Evolutionary conservation across 1,140 invertebrate species (phyloP).

Genomic region (Zophobas atratus): DNA sequence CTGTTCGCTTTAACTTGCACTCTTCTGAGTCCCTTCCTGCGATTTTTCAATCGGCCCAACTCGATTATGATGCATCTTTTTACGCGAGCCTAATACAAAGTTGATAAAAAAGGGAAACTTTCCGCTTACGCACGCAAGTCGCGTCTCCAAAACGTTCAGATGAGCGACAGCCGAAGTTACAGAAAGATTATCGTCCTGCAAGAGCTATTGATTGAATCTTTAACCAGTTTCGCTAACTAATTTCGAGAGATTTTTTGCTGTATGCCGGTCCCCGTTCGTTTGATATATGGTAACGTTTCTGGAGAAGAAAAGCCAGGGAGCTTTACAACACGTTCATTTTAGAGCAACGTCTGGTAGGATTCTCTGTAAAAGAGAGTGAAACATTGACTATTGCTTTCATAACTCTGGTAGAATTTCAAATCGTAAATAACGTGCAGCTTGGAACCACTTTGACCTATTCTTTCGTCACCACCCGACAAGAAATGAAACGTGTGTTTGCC

Average conservation of each 20-base stretch:
- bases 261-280: not conserved
- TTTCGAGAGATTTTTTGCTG: conserved; percentile 6
- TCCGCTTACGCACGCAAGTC: conserved; percentile 8
- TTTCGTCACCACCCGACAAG: conserved; percentile 8
- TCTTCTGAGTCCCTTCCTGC: not conserved
- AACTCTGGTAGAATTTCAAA: conserved; percentile 26
- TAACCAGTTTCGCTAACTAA: conserved; percentile 2
- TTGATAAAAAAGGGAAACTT: not conserved
- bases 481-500: not conserved
- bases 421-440: conserved; percentile 22
- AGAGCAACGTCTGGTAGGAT: conserved; percentile 30
- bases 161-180: not conserved
- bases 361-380: conserved; percentile 25
- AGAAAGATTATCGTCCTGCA: conserved; percentile 6
- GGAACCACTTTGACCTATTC: conserved; percentile 11
- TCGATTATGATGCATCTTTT: conserved; percentile 12
- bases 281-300: conserved; percentile 24
- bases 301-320: conserved; percentile 23
- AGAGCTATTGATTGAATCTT: conserved; percentile 7
- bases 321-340: conserved; percentile 37
- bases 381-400: conserved; percentile 35
- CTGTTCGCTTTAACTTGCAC: conserved; percentile 27
- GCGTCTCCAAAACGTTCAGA: conserved; percentile 30
- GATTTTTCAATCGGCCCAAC: conserved; percentile 19
- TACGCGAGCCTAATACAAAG: conserved; percentile 1